phyloP scores from a whole-genome alignment of 1,140 invertebrate species.

The Eueides isabella region DNA sequence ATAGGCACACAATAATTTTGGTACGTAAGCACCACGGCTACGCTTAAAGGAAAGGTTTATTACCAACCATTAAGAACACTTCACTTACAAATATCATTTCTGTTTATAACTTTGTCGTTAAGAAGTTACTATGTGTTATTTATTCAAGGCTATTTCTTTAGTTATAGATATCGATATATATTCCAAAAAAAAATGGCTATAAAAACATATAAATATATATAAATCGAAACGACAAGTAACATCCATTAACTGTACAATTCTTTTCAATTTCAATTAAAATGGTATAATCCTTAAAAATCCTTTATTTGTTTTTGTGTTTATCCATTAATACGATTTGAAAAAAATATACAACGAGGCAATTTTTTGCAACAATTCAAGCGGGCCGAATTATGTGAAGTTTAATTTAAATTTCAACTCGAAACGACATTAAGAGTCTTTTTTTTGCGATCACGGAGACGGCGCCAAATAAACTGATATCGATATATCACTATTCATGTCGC shows the following conservation, averaged over 20 bases:
- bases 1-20: constrained; percentile 12
- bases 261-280: neutral
- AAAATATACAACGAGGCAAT: constrained; percentile 9
- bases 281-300: constrained; percentile 18
- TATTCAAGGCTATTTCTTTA: neutral
- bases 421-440: constrained; percentile 26
- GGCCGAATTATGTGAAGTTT: constrained; percentile 24
- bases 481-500: constrained; percentile 31
- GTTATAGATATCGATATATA: neutral
- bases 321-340: constrained; percentile 22
- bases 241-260: neutral
- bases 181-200: neutral
- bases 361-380: constrained; percentile 23
- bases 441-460: constrained; percentile 32
- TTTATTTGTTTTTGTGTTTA: constrained; percentile 29
- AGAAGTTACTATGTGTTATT: neutral
- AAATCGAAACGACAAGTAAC: neutral
- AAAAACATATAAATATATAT: neutral
- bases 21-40: neutral
- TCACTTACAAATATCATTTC: constrained; percentile 7
- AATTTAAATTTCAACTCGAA: constrained; percentile 30
- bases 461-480: constrained; percentile 34
- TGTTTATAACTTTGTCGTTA: constrained; percentile 15
- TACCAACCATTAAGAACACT: constrained; percentile 4
- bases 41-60: constrained; percentile 11